Evolutionary conservation across 2,888 invertebrate species (phyloP).

Genomic region (Argyresthia goedartella): DNA sequence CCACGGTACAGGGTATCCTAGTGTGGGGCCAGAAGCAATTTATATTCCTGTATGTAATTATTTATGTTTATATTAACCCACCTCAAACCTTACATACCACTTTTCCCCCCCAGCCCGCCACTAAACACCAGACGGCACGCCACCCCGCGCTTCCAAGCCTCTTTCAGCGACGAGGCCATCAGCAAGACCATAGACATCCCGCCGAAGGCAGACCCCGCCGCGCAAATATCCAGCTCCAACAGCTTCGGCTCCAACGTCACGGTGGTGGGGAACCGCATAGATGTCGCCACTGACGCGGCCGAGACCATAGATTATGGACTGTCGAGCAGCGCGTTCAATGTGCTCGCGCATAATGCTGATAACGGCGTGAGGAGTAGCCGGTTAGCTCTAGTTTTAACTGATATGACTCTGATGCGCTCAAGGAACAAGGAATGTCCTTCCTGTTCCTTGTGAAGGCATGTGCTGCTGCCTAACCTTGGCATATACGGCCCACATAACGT

Average conservation of each 20-base stretch:
- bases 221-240: slow-evolving; percentile 61
- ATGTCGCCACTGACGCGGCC: slow-evolving; percentile 68
- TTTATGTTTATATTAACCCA: too few species aligned
- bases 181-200: slow-evolving; percentile 29
- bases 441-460: too few species aligned
- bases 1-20: too few species aligned
- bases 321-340: slow-evolving; percentile 59
- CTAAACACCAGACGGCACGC: slow-evolving; percentile 29
- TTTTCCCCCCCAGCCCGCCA: slow-evolving; percentile 26
- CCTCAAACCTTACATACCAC: too few species aligned
- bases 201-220: slow-evolving; percentile 33
- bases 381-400: slow-evolving; percentile 20
- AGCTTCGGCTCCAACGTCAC: slow-evolving; percentile 88
- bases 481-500: too few species aligned
- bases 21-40: too few species aligned
- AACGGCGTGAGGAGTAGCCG: slow-evolving; percentile 55
- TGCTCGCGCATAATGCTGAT: slow-evolving; percentile 77
- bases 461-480: too few species aligned
- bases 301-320: slow-evolving; percentile 22
- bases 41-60: too few species aligned
- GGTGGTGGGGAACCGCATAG: slow-evolving; percentile 89
- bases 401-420: neutral
- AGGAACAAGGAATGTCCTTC: too few species aligned
- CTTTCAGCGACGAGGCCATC: slow-evolving; percentile 49
- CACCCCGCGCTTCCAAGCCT: slow-evolving; percentile 32